Conservation (phyloP, 2,888 invertebrate genomes). For the Galerucella nymphaeae region DNA sequence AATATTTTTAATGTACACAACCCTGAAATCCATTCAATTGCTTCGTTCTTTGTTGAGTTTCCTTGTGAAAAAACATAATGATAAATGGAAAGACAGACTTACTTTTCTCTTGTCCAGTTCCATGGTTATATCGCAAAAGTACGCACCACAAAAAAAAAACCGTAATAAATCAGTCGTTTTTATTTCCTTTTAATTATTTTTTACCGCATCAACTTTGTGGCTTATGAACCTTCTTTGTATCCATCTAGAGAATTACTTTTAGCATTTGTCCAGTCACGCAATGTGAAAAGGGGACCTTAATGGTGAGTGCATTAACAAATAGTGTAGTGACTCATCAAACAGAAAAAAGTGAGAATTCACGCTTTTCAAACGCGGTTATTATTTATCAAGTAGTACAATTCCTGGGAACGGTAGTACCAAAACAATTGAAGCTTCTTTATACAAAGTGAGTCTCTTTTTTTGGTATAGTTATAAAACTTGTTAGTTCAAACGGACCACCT, state of each 20-base stretch:
- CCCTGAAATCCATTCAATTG: constrained; percentile 4
- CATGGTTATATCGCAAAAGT: constrained; percentile 12
- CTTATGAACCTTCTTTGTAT: constrained; percentile 34
- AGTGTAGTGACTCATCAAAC: background rate
- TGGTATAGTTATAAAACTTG: too few species aligned
- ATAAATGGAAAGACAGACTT: constrained; percentile 20
- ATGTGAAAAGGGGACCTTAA: constrained; percentile 6
- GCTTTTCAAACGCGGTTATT: background rate
- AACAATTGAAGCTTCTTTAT: background rate
- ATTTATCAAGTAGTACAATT: background rate
- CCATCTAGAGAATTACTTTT: constrained; percentile 26
- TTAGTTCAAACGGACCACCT: too few species aligned
- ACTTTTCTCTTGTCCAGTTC: constrained; percentile 10
- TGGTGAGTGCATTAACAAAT: constrained; percentile 12
- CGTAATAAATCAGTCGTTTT: constrained; percentile 35
- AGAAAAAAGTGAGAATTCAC: too few species aligned
- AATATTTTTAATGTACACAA: background rate
- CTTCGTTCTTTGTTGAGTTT: background rate
- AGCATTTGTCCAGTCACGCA: constrained; percentile 35
- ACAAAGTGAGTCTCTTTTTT: too few species aligned
- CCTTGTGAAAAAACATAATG: constrained; percentile 4
- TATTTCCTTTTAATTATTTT: constrained; percentile 37
- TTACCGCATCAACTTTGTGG: constrained; percentile 32
- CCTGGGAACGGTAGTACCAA: background rate
- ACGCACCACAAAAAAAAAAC: constrained; percentile 27